Percentiles rank a stretch among this genome's conserved stretches.
Evolutionary conservation across 1,140 invertebrate species (phyloP).

Genomic region (Drosophila setifemur): DNA sequence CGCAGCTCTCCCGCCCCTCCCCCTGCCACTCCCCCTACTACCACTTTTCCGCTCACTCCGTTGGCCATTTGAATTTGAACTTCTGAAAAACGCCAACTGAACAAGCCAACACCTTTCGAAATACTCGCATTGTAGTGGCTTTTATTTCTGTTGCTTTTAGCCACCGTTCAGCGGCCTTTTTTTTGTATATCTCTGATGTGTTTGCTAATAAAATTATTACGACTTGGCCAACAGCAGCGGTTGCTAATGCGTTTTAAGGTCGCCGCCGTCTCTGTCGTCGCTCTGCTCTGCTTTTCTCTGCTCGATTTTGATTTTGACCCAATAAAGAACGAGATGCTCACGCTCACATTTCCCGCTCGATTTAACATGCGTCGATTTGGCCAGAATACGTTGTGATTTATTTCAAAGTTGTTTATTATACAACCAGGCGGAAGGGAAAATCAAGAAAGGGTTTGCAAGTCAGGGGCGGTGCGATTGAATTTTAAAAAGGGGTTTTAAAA

Average conservation of each 20-base stretch:
- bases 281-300: not conserved
- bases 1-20: conserved; percentile 8
- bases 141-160: conserved; percentile 34
- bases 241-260: conserved; percentile 80
- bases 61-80: conserved; percentile 58
- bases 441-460: conserved; percentile 21
- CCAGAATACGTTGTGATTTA: conserved; percentile 49
- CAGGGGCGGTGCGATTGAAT: not conserved
- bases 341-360: conserved; percentile 71
- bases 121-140: conserved; percentile 50
- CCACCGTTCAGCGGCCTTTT: conserved; percentile 10
- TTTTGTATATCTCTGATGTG: conserved; percentile 56
- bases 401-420: conserved; percentile 67
- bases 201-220: conserved; percentile 80
- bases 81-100: no score
- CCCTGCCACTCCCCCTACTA: conserved; percentile 9
- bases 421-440: conserved; percentile 33
- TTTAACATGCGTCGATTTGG: conserved; percentile 53
- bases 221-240: conserved; percentile 47
- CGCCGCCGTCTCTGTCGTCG: conserved; percentile 12
- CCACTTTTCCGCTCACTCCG: no score
- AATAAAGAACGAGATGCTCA: conserved; percentile 57
- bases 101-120: conserved; percentile 72
- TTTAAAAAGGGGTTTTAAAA: not conserved
- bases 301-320: conserved; percentile 49